These are phyloP conservation scores for Ophiothrix spiculata DNA, from an alignment of 35 echinoderm and acorn worm genomes.

Conservation along the genomic window DNA sequence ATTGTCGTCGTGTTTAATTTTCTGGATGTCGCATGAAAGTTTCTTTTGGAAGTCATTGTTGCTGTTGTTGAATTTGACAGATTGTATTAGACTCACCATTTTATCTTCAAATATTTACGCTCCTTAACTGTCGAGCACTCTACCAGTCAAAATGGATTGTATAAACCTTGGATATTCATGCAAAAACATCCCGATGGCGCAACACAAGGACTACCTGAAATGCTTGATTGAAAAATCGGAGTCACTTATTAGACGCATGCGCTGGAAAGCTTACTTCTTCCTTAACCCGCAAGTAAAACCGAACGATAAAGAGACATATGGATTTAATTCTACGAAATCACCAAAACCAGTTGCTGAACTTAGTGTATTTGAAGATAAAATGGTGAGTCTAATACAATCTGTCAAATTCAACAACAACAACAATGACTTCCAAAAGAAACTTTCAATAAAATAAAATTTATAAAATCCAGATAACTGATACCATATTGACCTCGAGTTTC, in stretches of 20 bases:
- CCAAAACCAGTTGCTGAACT: not conserved
- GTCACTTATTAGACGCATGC: not conserved
- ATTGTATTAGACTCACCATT: not conserved
- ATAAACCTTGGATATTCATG: too few relatives aligned
- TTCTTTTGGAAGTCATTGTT: not conserved
- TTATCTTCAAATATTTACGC: constrained; percentile 24
- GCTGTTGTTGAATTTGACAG: not conserved
- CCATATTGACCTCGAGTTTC: too few relatives aligned
- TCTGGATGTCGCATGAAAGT: not conserved
- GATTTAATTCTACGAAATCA: not conserved
- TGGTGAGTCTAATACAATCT: too few relatives aligned
- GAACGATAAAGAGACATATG: not conserved
- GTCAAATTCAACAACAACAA: too few relatives aligned
- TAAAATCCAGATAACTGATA: too few relatives aligned
- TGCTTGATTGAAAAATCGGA: not conserved
- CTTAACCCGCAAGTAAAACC: not conserved
- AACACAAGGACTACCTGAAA: not conserved
- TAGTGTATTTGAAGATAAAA: not conserved
- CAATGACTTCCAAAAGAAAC: too few relatives aligned
- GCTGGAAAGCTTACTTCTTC: not conserved
- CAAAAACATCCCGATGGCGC: too few relatives aligned
- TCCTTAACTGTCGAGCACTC: too few relatives aligned
- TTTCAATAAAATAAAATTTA: too few relatives aligned
- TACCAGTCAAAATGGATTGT: too few relatives aligned
- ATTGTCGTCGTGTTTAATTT: not conserved